Conservation (phyloP, 2,888 invertebrate species). For the Diogma glabrata region DNA sequence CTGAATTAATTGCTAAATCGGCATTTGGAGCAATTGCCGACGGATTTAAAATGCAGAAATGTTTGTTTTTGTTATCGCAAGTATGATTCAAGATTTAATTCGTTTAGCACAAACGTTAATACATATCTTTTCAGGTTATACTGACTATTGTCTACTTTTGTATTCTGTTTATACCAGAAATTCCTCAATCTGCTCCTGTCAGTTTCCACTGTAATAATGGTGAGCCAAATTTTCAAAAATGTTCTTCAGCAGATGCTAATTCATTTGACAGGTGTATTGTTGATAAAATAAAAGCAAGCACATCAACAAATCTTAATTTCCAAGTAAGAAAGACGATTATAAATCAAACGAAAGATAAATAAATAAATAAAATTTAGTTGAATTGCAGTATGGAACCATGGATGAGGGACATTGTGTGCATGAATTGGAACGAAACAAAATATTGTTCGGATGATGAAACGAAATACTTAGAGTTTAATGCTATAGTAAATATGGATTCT, state of each 20-base stretch:
- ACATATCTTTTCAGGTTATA: too few relatives aligned
- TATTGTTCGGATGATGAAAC: constrained; percentile 25
- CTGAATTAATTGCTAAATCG: constrained; percentile 70
- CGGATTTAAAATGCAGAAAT: constrained; percentile 59
- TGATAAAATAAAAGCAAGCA: constrained; percentile 33
- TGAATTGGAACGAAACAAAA: constrained; percentile 42
- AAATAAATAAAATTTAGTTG: too few relatives aligned
- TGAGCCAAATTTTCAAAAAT: constrained; percentile 45
- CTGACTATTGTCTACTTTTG: constrained; percentile 56
- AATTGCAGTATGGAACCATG: not conserved
- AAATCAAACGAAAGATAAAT: too few relatives aligned
- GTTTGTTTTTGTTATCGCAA: constrained; percentile 52
- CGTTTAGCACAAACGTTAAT: too few relatives aligned
- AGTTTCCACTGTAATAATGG: constrained; percentile 50
- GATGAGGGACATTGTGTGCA: constrained; percentile 47
- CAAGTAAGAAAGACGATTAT: constrained; percentile 44
- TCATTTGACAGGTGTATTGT: too few relatives aligned
- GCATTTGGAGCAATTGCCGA: constrained; percentile 73
- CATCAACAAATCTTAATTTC: constrained; percentile 27
- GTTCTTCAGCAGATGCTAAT: constrained; percentile 34
- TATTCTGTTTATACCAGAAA: constrained; percentile 60
- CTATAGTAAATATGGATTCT: constrained; percentile 33
- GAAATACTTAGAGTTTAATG: constrained; percentile 35
- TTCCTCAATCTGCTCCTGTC: constrained; percentile 39
- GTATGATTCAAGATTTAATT: not conserved